Base-by-base conservation (phyloP, 2,888 invertebrate genomes). In the Tiphia femorata region DNA sequence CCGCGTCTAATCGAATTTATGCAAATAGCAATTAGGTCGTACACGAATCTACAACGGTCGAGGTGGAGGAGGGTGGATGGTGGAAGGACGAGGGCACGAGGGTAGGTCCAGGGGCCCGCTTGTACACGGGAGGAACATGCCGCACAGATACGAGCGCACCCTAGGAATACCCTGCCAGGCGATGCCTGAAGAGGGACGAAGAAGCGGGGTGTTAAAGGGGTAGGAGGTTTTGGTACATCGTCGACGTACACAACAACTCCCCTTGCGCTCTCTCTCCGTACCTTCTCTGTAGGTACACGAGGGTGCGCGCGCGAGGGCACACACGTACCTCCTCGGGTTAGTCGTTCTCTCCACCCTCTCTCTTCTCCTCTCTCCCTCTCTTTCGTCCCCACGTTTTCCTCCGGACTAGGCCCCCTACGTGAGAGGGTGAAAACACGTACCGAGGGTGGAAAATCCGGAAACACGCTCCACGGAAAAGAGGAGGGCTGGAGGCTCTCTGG, bases 11-110 rank as follows among this genome's bases (percentile, higher is more conserved):
- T 74, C 69, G 73, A 71, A 75, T 74, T 74, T 74, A 74, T 74
- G 73, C 75, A 75, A 74, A 74, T 72, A 62, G 62, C 69, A 71
- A 75, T 75, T 75, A 71, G 66, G 57, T 69, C n/a, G 66, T 72
- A 70, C 62, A 67, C 62, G 57, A 57, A 62, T 67, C 57, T 35
- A 29, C 52, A 29, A 38, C 16, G 23, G 14, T 25, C 43, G 25
- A 37, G 30, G 20, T 20, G 12, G 23, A 37, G 12, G 23, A 16
- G 1, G 29, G 10, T 2, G 42, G 17, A 27, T n/a, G 21, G 4
- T 1, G 10, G 21, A 21, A 7, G 12, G 40, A 8, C 1, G 10
- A 6, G 21, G 3, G n/a, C 4, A 7, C n/a, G 17, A 3, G 25
- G 8, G 8, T 25, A 25, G 25, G 25, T 8, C 5, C 5, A 8